These are phyloP conservation scores for Anolis sagrei DNA, from an alignment of 2,113 vertebrate species.

Conservation along the genomic window DNA sequence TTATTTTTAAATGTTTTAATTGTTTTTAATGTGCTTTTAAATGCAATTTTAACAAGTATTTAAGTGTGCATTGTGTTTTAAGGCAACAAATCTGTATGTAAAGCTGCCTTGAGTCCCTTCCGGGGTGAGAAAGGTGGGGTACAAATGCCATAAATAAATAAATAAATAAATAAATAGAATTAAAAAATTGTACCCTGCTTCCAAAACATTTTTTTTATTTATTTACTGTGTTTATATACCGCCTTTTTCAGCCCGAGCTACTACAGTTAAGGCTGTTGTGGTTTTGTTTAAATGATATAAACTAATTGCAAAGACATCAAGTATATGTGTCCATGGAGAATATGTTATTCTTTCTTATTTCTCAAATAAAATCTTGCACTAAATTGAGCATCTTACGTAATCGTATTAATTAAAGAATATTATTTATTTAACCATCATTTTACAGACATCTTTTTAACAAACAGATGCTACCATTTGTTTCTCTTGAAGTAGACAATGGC, in stretches of 20 bases:
- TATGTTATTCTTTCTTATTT: neutral
- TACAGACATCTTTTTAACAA: constrained; percentile 2
- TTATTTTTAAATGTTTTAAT: too few relatives aligned
- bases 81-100: too few relatives aligned
- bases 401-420: constrained; percentile 3
- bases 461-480: neutral
- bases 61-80: too few relatives aligned
- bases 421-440: neutral
- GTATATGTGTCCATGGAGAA: neutral
- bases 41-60: too few relatives aligned
- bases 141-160: too few relatives aligned
- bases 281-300: neutral
- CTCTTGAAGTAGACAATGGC: constrained; percentile 36
- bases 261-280: neutral
- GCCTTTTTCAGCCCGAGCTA: too few relatives aligned
- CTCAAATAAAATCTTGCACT: neutral
- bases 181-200: neutral
- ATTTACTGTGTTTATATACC: too few relatives aligned
- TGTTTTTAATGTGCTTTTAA: too few relatives aligned
- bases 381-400: neutral
- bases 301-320: neutral
- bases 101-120: too few relatives aligned
- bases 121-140: too few relatives aligned
- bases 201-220: too few relatives aligned
- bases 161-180: neutral